phyloP scores from a whole-genome alignment of 2,113 vertebrate species.

The Lonchura striata region DNA sequence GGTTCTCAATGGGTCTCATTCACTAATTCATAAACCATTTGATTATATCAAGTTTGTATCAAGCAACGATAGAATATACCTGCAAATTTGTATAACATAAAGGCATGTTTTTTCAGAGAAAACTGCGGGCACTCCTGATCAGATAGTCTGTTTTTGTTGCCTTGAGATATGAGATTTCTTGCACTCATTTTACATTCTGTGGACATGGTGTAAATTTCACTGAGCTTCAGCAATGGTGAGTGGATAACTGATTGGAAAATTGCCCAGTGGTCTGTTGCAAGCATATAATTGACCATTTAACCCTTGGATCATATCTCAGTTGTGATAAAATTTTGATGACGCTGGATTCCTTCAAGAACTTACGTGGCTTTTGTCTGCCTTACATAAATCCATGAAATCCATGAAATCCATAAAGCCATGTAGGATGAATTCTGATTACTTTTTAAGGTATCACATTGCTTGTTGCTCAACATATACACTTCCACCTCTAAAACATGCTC shows the following conservation, averaged over 20 bases:
- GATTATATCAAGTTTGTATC: neutral
- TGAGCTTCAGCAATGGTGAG: neutral
- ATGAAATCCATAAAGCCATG: neutral
- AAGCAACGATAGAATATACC: neutral
- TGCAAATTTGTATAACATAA: neutral
- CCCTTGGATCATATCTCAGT: neutral
- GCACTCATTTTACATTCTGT: neutral
- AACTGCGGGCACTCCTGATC: neutral
- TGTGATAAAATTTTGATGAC: constrained; percentile 28
- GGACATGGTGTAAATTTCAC: neutral
- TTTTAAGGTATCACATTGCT: neutral
- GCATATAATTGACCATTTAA: constrained; percentile 14
- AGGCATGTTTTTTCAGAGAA: neutral
- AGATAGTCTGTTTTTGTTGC: neutral
- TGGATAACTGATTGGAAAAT: constrained; percentile 33
- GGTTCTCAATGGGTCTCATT: neutral
- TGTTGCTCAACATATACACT: neutral
- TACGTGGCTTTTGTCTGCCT: neutral
- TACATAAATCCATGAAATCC: neutral
- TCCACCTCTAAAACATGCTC: neutral
- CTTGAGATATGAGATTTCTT: neutral
- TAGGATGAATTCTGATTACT: neutral
- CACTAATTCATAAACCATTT: neutral
- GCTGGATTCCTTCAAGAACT: constrained; percentile 7
- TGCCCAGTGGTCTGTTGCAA: constrained; percentile 4